phyloP scores from a whole-genome alignment of 2,113 vertebrate genomes.

The Indri indri region DNA sequence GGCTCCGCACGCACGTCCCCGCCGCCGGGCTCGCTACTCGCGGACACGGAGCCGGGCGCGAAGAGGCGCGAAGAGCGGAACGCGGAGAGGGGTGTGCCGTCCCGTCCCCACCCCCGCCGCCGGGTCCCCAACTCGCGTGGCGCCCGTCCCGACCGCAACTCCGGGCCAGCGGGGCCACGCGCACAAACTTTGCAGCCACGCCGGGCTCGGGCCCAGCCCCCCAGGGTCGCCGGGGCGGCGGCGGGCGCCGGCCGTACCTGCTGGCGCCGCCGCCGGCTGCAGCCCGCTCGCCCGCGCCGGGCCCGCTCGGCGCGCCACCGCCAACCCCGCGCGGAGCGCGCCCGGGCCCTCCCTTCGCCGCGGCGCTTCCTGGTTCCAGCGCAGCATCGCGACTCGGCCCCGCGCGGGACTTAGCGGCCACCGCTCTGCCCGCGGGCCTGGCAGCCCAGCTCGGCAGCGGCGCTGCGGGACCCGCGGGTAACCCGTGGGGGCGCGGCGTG shows the following conservation, averaged over 20 bases:
- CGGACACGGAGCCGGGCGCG: background rate
- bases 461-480: background rate
- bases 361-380: slow-evolving; percentile 94
- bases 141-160: background rate
- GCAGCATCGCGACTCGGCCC: slow-evolving; percentile 86
- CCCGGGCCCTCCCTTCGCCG: slow-evolving; percentile 91
- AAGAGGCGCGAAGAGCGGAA: background rate
- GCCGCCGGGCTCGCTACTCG: background rate
- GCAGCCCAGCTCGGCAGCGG: background rate
- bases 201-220: background rate
- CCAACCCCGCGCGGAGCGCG: slow-evolving; percentile 85
- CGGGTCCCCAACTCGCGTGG: background rate
- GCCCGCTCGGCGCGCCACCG: slow-evolving; percentile 91
- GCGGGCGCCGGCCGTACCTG: slow-evolving; percentile 86
- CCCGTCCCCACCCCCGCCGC: background rate
- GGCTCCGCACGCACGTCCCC: background rate
- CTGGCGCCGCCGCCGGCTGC: slow-evolving; percentile 89
- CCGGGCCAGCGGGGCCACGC: background rate
- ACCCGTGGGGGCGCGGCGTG: slow-evolving; percentile 18
- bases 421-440: background rate
- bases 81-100: slow-evolving; percentile 39
- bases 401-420: background rate
- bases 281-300: slow-evolving; percentile 85
- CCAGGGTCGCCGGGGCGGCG: background rate
- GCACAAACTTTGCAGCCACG: slow-evolving; percentile 41